These are phyloP conservation scores for Standfussiana lucernea DNA, from an alignment of 2,888 invertebrate genomes.

Conservation along the genomic window DNA sequence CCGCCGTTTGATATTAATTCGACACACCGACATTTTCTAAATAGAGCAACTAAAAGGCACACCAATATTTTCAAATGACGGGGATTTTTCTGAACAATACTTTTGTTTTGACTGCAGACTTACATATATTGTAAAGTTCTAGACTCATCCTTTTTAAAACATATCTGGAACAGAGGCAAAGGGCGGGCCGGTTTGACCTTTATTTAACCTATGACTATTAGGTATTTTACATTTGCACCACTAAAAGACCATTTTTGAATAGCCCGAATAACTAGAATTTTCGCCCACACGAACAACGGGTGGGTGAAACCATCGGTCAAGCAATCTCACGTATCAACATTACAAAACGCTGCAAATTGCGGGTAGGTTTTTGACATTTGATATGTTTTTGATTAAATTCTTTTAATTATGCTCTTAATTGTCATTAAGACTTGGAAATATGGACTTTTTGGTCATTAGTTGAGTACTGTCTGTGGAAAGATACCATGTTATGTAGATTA, in stretches of 20 bases:
- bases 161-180: neutral
- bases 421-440: neutral
- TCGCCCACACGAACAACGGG: constrained; percentile 17
- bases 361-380: constrained; percentile 17
- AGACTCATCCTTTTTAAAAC: neutral
- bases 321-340: constrained; percentile 32
- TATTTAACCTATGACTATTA: neutral
- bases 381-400: neutral
- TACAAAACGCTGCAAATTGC: constrained; percentile 17
- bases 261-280: constrained; percentile 13
- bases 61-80: neutral
- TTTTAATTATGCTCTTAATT: neutral
- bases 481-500: neutral
- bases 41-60: neutral
- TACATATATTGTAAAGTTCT: neutral
- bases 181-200: constrained; percentile 10
- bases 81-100: neutral
- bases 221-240: constrained; percentile 5
- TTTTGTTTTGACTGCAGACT: neutral
- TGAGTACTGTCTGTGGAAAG: neutral
- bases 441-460: neutral
- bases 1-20: neutral
- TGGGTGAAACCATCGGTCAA: constrained; percentile 33
- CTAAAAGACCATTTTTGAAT: constrained; percentile 13
- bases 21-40: neutral